phyloP scores from a whole-genome alignment of 1,140 invertebrate species.

The Tetramorium parvispinum region DNA sequence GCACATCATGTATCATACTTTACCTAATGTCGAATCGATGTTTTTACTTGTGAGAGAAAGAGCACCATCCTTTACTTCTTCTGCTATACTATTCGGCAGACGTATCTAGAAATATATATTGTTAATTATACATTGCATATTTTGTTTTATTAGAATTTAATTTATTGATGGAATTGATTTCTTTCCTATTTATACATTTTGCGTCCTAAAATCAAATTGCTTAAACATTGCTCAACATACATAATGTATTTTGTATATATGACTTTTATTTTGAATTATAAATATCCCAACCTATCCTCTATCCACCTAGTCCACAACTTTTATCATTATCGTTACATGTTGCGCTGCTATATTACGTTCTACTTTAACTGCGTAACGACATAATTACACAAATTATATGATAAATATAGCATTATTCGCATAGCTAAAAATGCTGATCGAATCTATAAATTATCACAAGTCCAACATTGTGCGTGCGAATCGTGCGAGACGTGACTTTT shows the following conservation, averaged over 20 bases:
- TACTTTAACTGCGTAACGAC: too few species aligned
- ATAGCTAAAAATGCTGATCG: neutral
- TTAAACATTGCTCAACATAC: neutral
- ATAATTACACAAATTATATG: too few species aligned
- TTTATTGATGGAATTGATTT: neutral
- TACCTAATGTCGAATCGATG: conserved; percentile 94
- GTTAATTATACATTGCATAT: neutral
- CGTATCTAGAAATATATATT: conserved; percentile 86
- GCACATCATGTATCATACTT: conserved; percentile 70
- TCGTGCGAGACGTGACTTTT: neutral
- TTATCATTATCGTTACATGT: too few species aligned
- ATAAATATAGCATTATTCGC: neutral
- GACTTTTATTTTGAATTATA: neutral
- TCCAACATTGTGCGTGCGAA: neutral
- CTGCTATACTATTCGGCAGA: conserved; percentile 89
- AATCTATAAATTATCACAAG: neutral
- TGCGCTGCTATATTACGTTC: too few species aligned
- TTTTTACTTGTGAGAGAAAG: conserved; percentile 91
- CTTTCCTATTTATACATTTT: neutral
- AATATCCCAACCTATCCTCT: too few species aligned
- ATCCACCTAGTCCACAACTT: too few species aligned
- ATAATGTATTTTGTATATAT: neutral
- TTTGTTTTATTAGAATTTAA: neutral
- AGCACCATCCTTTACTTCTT: conserved; percentile 91
- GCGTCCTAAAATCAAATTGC: neutral